These are phyloP conservation scores for Rhamnusium bicolor DNA, from an alignment of 2,888 invertebrate genomes.

Conservation along the genomic window DNA sequence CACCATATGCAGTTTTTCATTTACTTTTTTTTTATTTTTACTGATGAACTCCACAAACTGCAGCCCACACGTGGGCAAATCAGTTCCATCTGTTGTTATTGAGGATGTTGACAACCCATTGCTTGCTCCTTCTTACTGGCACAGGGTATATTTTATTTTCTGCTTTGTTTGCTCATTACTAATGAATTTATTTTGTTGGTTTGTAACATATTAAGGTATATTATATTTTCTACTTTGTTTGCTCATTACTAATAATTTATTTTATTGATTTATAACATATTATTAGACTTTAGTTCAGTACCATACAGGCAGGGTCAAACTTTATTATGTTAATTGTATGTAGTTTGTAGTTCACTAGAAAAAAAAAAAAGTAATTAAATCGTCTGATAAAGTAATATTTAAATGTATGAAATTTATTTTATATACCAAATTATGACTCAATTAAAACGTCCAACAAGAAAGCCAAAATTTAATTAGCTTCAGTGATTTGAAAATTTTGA, in stretches of 20 bases:
- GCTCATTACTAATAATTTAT: neutral
- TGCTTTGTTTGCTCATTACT: neutral
- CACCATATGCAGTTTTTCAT: conserved; percentile 26
- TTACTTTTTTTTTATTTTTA: conserved; percentile 42
- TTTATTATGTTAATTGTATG: no score
- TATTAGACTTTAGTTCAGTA: no score
- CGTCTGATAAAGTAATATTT: no score
- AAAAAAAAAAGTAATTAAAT: no score
- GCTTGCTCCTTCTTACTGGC: conserved; percentile 59
- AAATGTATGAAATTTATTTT: no score
- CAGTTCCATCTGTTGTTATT: conserved; percentile 63
- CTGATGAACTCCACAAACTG: conserved; percentile 51
- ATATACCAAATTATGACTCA: no score
- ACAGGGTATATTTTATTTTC: conserved; percentile 54
- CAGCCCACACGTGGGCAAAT: conserved; percentile 38
- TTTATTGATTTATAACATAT: neutral
- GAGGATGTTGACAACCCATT: conserved; percentile 65
- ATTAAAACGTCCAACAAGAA: no score
- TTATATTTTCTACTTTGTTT: conserved; percentile 12
- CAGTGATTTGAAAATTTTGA: no score
- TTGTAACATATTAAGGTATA: conserved; percentile 60
- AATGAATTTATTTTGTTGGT: neutral
- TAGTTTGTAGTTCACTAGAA: no score
- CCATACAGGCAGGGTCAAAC: no score
- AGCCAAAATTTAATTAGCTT: no score